phyloP scores from a whole-genome alignment of 2,113 vertebrate species.

The Cranoglanis bouderius region DNA sequence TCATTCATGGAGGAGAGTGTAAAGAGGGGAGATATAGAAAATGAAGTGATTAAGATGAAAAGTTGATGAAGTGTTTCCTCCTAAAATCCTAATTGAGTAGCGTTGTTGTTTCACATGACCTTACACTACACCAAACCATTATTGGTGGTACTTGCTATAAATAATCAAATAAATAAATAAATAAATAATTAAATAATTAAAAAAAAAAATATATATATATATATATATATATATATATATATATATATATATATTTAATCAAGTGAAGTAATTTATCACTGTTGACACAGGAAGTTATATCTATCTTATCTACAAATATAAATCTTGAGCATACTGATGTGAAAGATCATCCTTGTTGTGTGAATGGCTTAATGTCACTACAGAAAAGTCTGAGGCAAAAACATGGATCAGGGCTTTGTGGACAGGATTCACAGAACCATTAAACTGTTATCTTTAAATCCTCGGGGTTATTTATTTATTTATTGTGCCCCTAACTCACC shows the following conservation, averaged over 20 bases:
- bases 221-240: too few species aligned
- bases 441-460: constrained; percentile 16
- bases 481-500: not conserved
- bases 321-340: constrained; percentile 27
- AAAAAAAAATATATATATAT: too few species aligned
- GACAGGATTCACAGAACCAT: not conserved
- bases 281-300: not conserved
- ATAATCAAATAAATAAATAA: too few species aligned
- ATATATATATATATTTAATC: too few species aligned
- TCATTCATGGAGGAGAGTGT: not conserved
- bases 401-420: constrained; percentile 22
- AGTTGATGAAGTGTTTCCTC: not conserved
- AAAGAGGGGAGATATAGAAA: not conserved
- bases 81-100: not conserved
- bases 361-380: not conserved
- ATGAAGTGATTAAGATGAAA: constrained; percentile 14
- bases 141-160: not conserved
- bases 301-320: not conserved
- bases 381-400: not conserved
- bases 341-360: not conserved
- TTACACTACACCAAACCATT: not conserved
- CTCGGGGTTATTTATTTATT: not conserved
- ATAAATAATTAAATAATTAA: too few species aligned
- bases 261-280: constrained; percentile 16
- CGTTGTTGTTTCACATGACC: not conserved